Base-by-base conservation (phyloP, 2,888 invertebrate species). In the Drosophila nr. fundita region DNA sequence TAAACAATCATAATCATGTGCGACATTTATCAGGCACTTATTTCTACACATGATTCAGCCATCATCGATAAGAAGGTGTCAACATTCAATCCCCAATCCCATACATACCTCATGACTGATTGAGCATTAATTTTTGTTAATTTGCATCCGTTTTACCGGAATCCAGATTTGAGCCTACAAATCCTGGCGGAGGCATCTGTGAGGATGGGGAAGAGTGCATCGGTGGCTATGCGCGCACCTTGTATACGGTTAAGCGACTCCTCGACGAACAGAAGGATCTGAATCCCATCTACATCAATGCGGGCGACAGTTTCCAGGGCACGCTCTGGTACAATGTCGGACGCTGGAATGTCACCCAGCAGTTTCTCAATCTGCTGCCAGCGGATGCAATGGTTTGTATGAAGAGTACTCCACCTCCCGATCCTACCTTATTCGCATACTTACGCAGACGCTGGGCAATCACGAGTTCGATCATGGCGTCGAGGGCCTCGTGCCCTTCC, bases 391-490 rank as follows among this genome's bases (percentile, higher is more conserved):
- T 96, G 94, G 96, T 96, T 93, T 48, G 70, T 64, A 4, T 30
- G 5, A 40, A 40, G 13, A 4, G 4, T 2, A 21, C n/a, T 21
- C 13, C 24, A 45, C 21, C 13, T n/a, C 1, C 15, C 10, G 0
- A 11, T 45, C 2, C 1, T 8, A 49, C 3, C 18, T n/a, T n/a
- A 54, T 13, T 1, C 18, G 2, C 13, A 6, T 15, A 21, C 30
- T 15, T 42, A 10, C 15, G 21, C 90, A 97, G 97, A 96, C 96
- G 0, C 91, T 97, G 11, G 98, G 97, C 1, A 97, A 97, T 92
- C 97, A 98, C 86, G 98, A 98, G 91, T 98, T 98, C 87, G 98
- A 98, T 90, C 95, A 96, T 83, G 95, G 95, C 4, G 93, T 97
- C 2, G 95, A 93, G 11, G 97, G 96, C 0, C 92, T 97, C 0